These are phyloP conservation scores for Eupithecia insigniata DNA, from an alignment of 2,888 invertebrate species.

Conservation along the genomic window DNA sequence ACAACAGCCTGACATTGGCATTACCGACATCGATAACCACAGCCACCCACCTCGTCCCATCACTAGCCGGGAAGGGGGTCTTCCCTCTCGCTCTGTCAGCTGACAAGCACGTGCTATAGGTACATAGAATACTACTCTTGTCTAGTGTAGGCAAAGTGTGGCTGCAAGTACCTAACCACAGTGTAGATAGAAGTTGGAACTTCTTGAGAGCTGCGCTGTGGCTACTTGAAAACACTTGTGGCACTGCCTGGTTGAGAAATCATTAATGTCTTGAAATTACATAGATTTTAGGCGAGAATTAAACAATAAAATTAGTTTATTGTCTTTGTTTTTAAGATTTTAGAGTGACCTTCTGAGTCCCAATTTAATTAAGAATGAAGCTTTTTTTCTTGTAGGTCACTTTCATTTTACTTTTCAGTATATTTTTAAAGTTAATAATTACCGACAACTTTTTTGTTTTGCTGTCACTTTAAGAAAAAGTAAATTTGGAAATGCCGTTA, in stretches of 20 bases:
- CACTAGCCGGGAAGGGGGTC: slow-evolving; percentile 56
- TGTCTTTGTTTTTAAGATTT: neutral
- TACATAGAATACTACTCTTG: slow-evolving; percentile 60
- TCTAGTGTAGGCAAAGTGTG: slow-evolving; percentile 60
- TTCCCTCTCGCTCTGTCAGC: slow-evolving; percentile 75
- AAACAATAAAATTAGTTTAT: neutral
- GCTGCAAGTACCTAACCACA: slow-evolving; percentile 15
- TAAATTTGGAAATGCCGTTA: neutral
- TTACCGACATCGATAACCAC: slow-evolving; percentile 40
- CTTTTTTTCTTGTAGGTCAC: too few species aligned
- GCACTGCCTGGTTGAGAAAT: neutral
- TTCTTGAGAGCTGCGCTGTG: neutral
- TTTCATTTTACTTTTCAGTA: too few species aligned
- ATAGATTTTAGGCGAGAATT: neutral
- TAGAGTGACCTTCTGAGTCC: neutral
- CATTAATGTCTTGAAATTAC: neutral
- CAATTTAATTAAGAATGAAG: neutral
- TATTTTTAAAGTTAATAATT: too few species aligned
- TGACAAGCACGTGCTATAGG: slow-evolving; percentile 76
- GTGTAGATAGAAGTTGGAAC: slow-evolving; percentile 10
- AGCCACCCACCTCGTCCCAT: slow-evolving; percentile 34
- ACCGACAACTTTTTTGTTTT: too few species aligned
- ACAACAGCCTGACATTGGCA: slow-evolving; percentile 4
- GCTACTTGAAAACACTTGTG: slow-evolving; percentile 4
- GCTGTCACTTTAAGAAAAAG: neutral